Percentiles rank a stretch among this genome's conserved stretches.
These are phyloP conservation scores for Agonopterix alstromeriana DNA, from an alignment of 2,888 invertebrate species.

Conservation along the genomic window DNA sequence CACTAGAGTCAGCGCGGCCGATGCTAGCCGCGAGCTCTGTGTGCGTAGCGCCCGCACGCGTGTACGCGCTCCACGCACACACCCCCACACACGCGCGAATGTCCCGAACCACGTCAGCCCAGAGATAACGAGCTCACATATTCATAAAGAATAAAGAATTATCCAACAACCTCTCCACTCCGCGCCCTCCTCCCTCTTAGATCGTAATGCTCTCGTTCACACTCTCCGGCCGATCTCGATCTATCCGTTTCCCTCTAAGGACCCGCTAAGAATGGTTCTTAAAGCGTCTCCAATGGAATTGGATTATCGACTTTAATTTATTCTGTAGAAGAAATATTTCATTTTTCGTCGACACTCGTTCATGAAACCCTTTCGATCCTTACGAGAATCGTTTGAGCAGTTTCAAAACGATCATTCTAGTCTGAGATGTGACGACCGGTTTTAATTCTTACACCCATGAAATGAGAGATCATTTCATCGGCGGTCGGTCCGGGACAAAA, in stretches of 20 bases:
- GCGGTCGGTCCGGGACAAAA: conserved; percentile 46
- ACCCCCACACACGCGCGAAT: conserved; percentile 37
- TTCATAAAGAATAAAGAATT: conserved; percentile 77
- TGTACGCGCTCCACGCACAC: conserved; percentile 35
- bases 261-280: conserved; percentile 51
- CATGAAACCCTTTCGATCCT: conserved; percentile 69
- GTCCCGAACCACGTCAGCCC: conserved; percentile 56
- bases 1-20: conserved; percentile 42
- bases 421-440: conserved; percentile 58
- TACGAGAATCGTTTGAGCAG: conserved; percentile 42
- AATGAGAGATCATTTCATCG: conserved; percentile 62
- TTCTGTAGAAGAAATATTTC: conserved; percentile 72
- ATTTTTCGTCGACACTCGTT: conserved; percentile 54
- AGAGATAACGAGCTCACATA: conserved; percentile 74
- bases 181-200: conserved; percentile 42
- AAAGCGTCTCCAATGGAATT: conserved; percentile 42
- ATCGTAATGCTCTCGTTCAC: conserved; percentile 73
- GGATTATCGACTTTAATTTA: conserved; percentile 75
- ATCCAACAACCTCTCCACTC: conserved; percentile 57
- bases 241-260: conserved; percentile 69
- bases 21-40: conserved; percentile 1
- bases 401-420: conserved; percentile 67
- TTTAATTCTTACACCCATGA: conserved; percentile 71
- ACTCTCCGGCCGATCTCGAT: conserved; percentile 68
- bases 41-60: conserved; percentile 18